Percentiles rank a stretch among this genome's conserved stretches.
phyloP scores from a whole-genome alignment of 1,140 invertebrate genomes.

The Venturia canescens region DNA sequence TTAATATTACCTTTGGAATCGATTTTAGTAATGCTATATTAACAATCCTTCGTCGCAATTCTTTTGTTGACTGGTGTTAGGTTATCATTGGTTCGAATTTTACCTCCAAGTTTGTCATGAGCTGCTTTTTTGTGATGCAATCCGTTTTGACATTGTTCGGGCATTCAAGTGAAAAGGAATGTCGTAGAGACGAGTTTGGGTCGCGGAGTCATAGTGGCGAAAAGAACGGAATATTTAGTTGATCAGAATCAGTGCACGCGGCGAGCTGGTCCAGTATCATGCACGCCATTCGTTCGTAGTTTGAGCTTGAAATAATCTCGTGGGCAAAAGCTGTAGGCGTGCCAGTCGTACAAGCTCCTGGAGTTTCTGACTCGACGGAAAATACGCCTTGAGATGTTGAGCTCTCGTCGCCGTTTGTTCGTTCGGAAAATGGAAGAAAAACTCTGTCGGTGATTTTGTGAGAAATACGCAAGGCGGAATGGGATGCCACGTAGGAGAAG shows the following conservation, averaged over 20 bases:
- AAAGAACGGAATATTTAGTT: not conserved
- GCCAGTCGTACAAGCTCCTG: not conserved
- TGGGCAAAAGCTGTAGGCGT: not conserved
- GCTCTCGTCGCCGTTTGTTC: constrained; percentile 42
- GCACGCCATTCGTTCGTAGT: no score
- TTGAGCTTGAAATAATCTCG: not conserved
- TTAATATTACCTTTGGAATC: no score
- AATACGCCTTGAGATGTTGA: constrained; percentile 34
- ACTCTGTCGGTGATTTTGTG: constrained; percentile 25
- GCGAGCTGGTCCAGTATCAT: no score
- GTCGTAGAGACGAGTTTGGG: not conserved
- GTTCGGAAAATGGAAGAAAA: constrained; percentile 55
- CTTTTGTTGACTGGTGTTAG: no score
- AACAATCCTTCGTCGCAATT: no score
- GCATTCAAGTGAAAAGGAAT: not conserved
- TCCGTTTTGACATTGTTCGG: no score
- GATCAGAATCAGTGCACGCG: not conserved
- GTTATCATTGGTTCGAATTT: no score
- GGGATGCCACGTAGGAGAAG: not conserved
- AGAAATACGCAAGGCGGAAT: not conserved
- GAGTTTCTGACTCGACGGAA: constrained; percentile 46
- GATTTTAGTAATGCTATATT: no score
- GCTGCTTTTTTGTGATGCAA: no score
- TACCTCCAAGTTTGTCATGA: not conserved
- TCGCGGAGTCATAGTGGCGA: not conserved